Evolutionary conservation across 2,888 invertebrate genomes (phyloP), one percentile per base, ranked within the genome.

Genomic region (Cephus rjabovi): DNA sequence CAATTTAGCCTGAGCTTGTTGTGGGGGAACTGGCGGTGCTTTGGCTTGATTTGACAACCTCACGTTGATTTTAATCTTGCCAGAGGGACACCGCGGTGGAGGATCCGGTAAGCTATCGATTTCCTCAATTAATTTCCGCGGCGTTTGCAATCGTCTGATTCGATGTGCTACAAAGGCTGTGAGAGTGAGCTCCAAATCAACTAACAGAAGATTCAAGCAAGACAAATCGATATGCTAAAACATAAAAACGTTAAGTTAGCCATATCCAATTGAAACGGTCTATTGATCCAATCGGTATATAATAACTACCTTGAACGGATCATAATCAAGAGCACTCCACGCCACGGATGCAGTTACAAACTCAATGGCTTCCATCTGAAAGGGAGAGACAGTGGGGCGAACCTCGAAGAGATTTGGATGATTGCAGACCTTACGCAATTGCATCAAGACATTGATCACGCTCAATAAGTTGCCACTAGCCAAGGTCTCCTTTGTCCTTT

Each of bases 331-430:
- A 74, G 95, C 94, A 81, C 94, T 94, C 91, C 95, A 95, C 75
- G 95, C 95, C 37, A 96, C 92, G 81, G 96, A 96, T 31, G 97
- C 96, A 79, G 95, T 95, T 82, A 93, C 92, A 89, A 94, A 94
- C 73, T 93, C 93, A 82, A 98, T 94, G 40, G 95, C 95, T 83
- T 96, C 95, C 94, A 97, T 96, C 92, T 96, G 96, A 93, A 99
- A 97, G 80, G 99, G 98, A 75, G 99, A 98, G 77, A 96, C 93
- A 73, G 98, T 98, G 75, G 99, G 98, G 79, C 99, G 95, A 82
- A 98, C 96, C 94, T 99, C 99, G 93, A 99, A 99, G 89, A 99
- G 94, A 93, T 99, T 98, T 30, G 99, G 99, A 93, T 99, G 99
- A 93, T 99, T 99, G 93, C 99, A 99, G 85, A 98, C 98, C 93